Base-by-base conservation (phyloP, 2,797 vertebrate genomes). In the Myripristis jacobus region DNA sequence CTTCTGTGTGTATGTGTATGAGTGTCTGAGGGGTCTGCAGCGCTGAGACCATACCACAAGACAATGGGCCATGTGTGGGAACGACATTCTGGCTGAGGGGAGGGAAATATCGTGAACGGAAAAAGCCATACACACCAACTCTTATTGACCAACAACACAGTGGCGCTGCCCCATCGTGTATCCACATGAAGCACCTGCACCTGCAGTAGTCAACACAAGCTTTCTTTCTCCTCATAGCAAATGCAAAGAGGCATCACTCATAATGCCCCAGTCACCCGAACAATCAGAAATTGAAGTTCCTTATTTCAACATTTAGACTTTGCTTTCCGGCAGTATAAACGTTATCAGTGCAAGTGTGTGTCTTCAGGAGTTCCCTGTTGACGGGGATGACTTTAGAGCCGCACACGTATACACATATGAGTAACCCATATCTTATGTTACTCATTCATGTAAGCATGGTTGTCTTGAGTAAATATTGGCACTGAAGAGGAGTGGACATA, bases 21-120 rank as follows among this genome's bases (percentile, higher is more conserved):
- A 75, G 22, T 53, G 84, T 89, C 73, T 75, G 82, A 81, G 82
- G 80, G 75, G 77, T 76, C 73, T 84, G 70, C 58, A 54, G 64
- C 73, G 89, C 88, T 94, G 91, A 93, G 92, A 93, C 93, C 94
- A 94, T 93, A 88, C 79, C 71, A 89, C 52, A 69, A 85, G 78
- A 95, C 94, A 95, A 95, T 91, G 89, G 85, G 75, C 58, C 58
- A 34, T 92, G 93, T 94, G 94, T 95, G 90, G 90, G 82, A 56
- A 13, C 68, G 78, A 79, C 64, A 87, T 79, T 90, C 86, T 91
- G 89, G 87, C 77, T 80, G 75, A 85, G 79, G 63, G 82, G 85
- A 84, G 80, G 87, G 82, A 92, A 91, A 92, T 91, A 86, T 89
- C 51, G 56, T 79, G 72, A 84, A 88, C 78, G 83, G 86, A 90